Evolutionary conservation across 1,140 invertebrate genomes (phyloP), one percentile per base, ranked within the genome.

Genomic region (Solen grandis): DNA sequence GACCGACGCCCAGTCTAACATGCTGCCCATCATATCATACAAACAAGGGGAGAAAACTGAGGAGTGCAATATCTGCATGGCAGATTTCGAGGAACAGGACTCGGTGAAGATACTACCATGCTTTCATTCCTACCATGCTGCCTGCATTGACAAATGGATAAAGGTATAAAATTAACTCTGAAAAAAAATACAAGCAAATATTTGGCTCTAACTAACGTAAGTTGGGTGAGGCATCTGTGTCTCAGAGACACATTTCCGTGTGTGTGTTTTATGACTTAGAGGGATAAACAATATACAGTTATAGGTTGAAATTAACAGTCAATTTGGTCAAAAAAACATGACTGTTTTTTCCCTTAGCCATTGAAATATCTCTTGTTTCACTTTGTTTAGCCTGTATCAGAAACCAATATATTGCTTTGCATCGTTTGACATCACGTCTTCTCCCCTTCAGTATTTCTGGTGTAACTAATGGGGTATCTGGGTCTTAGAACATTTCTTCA

Each of bases 141-240:
- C 41, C 3, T 88, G 86, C 70, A 86, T 88, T 59, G 86, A 88
- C 38, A 85, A 86, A 72, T 88, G 86, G 86, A 76, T 88, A n/a
- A 72, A 57, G 52, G 86, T 87, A 72, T n/a, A n/a, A n/a, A n/a
- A n/a, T n/a, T n/a, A n/a, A n/a, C n/a, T n/a, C n/a, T n/a, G n/a
- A n/a, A n/a, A n/a, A n/a, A n/a, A n/a, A 70, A 75, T 75, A 22
- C 16, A 19, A 31, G n/a, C n/a, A n/a, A n/a, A n/a, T n/a, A n/a
- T n/a, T n/a, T n/a, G n/a, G n/a, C n/a, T n/a, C n/a, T n/a, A 29
- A 2, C 27, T 62, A 16, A 62, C n/a, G 4, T 0, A 19, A 8
- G 16, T 19, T n/a, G 22, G 13, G 29, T 19, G 25, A 5, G 8
- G 19, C 46, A 73, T 19, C 50, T 25, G 22, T 33, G 16, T 8